Base-by-base conservation (phyloP, 2,113 vertebrate species). In the Aptenodytes forsteri region DNA sequence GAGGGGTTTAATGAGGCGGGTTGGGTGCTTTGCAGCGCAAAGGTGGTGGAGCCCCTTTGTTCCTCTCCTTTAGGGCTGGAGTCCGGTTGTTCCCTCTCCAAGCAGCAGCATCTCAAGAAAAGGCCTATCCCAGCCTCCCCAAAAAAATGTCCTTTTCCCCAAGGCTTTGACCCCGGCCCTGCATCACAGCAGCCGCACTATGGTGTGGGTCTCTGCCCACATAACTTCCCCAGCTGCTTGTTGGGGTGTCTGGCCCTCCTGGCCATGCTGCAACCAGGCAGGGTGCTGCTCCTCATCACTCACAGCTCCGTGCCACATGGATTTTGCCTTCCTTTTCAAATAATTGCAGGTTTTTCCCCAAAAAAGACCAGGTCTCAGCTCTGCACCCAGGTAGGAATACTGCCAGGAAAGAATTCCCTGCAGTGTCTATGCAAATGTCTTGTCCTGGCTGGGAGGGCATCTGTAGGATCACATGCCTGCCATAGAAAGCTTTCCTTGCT, bases 81-180 rank as follows among this genome's bases (percentile, higher is more conserved):
- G 18, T 29, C 20, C 1, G 0, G 27, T 1, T 40, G 16, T 6
- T 8, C 19, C 29, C 46, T 32, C 64, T 58, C 23, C 32, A n/a
- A 75, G 69, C 20, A 46, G n/a, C 50, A 38, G 16, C 17, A 16
- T 29, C 58, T n/a, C 22, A 16, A 29, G 30, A 29, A 69, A 89
- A 89, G 32, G 23, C 29, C 15, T 16, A 3, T 2, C 8, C 32
- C n/a, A n/a, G 30, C 16, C 10, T 42, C 7, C 19, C 14, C 1
- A 1, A 7, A 71, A 71, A 86, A 44, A 0, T 0, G 0, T 6
- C 16, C 2, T 58, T 52, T 40, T 34, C 56, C 27, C 42, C 32
- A 25, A 12, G 21, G 56, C n/a, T 34, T 25, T 55, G 3, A 8
- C 30, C 16, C 34, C 2, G 1, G 34, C 16, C 16, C 11, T 1